Evolutionary conservation across 2,113 vertebrate genomes (phyloP).

Genomic region (Elephas maximus): DNA sequence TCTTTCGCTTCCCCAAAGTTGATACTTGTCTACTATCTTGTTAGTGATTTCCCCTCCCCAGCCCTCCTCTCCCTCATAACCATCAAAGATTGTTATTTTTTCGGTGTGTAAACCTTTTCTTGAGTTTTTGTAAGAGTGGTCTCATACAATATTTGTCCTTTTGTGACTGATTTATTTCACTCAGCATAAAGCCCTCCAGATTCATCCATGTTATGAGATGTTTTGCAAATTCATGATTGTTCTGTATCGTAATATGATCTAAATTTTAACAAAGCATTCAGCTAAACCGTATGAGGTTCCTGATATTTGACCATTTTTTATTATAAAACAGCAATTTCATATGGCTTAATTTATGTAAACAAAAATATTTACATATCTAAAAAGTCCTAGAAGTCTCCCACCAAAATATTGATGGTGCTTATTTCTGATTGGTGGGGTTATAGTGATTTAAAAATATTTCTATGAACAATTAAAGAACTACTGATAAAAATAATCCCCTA

Average conservation of each 20-base stretch:
- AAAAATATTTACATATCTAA: not conserved
- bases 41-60: too few species aligned
- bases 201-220: too few species aligned
- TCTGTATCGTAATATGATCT: not conserved
- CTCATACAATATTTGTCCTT: too few species aligned
- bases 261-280: conserved; percentile 33
- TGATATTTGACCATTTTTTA: conserved; percentile 42
- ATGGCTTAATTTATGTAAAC: not conserved
- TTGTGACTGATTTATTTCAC: too few species aligned
- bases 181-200: too few species aligned
- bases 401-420: conserved; percentile 17
- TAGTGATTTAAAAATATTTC: conserved; percentile 12
- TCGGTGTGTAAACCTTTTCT: too few species aligned
- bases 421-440: conserved; percentile 54
- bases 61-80: too few species aligned
- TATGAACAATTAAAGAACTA: conserved; percentile 51
- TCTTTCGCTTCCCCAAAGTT: too few species aligned
- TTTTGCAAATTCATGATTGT: too few species aligned
- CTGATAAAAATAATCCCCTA: conserved; percentile 62
- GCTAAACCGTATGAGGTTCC: not conserved
- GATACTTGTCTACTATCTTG: too few species aligned
- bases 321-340: conserved; percentile 42
- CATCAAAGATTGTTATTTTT: too few species aligned
- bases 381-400: not conserved
- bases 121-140: too few species aligned